These are phyloP conservation scores for Harpagoxenus sublaevis DNA, from an alignment of 2,888 invertebrate genomes.

Conservation along the genomic window DNA sequence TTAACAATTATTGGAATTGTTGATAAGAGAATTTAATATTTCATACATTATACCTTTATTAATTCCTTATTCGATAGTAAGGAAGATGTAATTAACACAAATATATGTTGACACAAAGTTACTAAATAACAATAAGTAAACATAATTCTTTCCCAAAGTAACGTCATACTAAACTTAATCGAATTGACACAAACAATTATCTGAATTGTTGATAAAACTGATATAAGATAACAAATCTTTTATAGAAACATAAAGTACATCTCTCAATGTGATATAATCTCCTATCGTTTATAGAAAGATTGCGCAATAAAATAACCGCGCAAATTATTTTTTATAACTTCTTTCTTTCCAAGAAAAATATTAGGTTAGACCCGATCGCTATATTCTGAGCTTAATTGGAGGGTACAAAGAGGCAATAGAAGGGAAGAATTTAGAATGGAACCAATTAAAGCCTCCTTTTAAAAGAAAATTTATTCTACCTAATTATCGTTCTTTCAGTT, in stretches of 20 bases:
- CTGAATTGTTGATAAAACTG: neutral
- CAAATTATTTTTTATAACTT: constrained; percentile 33
- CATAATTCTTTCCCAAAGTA: neutral
- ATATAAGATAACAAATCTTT: neutral
- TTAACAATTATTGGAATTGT: neutral
- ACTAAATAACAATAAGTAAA: neutral
- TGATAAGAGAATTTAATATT: neutral
- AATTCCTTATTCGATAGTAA: neutral
- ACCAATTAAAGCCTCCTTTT: constrained; percentile 30
- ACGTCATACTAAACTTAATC: neutral
- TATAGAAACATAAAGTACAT: neutral
- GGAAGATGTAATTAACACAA: neutral
- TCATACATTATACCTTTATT: neutral
- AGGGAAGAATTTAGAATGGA: constrained; percentile 8
- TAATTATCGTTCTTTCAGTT: constrained; percentile 10
- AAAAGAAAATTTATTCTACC: constrained; percentile 32
- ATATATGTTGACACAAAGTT: neutral
- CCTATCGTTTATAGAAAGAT: constrained; percentile 1
- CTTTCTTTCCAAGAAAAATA: constrained; percentile 33
- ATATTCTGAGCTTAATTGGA: constrained; percentile 34
- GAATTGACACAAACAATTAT: neutral
- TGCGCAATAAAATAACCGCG: constrained; percentile 9
- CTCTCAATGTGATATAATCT: neutral
- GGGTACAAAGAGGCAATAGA: neutral
- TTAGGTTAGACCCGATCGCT: constrained; percentile 13